phyloP scores from a whole-genome alignment of 2,113 vertebrate genomes.

The Glareola pratincola region DNA sequence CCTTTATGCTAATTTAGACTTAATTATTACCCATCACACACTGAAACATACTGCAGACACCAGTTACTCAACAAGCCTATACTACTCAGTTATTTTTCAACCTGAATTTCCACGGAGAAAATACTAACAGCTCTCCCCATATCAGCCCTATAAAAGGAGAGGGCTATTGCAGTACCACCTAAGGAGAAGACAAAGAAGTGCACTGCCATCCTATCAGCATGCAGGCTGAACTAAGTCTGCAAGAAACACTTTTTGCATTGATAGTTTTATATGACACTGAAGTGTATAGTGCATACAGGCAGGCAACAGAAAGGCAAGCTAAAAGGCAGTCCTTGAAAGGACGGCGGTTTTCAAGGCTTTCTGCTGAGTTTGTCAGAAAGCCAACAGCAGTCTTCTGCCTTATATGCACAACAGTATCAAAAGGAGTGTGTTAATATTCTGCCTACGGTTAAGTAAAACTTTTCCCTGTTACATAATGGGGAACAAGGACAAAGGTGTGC shows the following conservation, averaged over 20 bases:
- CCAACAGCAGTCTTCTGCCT: background rate
- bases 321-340: background rate
- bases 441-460: background rate
- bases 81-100: background rate
- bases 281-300: background rate
- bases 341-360: background rate
- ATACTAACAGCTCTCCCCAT: background rate
- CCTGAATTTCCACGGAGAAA: background rate
- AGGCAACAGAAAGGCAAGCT: background rate
- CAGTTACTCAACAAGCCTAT: background rate
- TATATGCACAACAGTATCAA: rapidly evolving
- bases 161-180: background rate
- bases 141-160: rapidly evolving
- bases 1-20: background rate
- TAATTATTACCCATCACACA: background rate
- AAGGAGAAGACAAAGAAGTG: background rate
- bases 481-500: background rate
- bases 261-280: background rate
- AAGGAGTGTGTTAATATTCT: background rate
- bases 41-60: background rate
- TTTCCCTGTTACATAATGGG: rapidly evolving
- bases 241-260: background rate
- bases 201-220: rapidly evolving
- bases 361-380: background rate
- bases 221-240: background rate